phyloP scores from a whole-genome alignment of 2,888 invertebrate genomes.

The Amphimallon solstitiale region DNA sequence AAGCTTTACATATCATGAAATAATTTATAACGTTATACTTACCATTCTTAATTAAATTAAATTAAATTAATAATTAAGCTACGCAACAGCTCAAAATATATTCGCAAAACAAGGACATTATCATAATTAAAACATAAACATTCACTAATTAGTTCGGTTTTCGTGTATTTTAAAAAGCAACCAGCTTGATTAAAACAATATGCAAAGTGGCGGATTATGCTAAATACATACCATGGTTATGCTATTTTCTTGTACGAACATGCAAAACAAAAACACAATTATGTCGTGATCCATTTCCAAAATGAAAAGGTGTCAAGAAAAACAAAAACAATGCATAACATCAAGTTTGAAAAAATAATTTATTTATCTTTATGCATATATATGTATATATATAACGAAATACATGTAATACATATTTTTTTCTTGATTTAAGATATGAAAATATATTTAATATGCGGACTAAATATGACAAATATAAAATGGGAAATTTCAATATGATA shows the following conservation, averaged over 20 bases:
- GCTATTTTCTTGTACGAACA: constrained; percentile 1
- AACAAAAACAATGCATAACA: background rate
- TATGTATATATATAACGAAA: too few species aligned
- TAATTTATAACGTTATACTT: constrained; percentile 4
- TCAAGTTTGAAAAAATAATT: constrained; percentile 3
- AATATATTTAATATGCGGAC: too few species aligned
- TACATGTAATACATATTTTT: too few species aligned
- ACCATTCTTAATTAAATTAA: constrained; percentile 8
- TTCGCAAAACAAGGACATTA: constrained; percentile 1
- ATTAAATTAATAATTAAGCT: constrained; percentile 1
- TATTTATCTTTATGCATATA: background rate
- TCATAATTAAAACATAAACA: background rate
- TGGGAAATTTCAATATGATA: too few species aligned
- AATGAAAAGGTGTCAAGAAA: background rate
- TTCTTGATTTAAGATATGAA: too few species aligned
- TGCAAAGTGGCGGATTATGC: constrained; percentile 11
- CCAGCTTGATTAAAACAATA: constrained; percentile 15
- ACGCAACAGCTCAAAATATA: constrained; percentile 18
- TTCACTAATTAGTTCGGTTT: constrained; percentile 1
- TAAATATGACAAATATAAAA: too few species aligned
- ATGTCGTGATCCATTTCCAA: background rate
- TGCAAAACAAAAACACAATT: background rate
- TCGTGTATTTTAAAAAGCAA: background rate
- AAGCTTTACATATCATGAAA: too few species aligned
- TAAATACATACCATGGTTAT: constrained; percentile 10